phyloP scores from a whole-genome alignment of 2,797 vertebrate genomes.

The Falco berigora region DNA sequence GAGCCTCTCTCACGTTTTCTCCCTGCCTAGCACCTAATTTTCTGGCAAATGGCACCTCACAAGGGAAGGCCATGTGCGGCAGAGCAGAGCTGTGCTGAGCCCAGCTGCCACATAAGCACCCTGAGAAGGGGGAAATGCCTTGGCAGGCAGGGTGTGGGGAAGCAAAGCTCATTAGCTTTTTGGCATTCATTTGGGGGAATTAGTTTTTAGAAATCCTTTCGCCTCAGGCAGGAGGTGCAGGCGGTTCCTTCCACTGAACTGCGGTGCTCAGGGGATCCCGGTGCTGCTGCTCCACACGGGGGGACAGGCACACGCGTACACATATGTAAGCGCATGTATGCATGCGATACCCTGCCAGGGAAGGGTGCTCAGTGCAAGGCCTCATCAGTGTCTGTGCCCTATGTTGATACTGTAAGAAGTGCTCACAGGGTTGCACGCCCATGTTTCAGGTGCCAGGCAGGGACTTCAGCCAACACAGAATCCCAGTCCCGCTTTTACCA shows the following conservation, averaged over 20 bases:
- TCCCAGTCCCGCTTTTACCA: neutral
- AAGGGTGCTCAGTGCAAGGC: neutral
- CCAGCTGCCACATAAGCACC: neutral
- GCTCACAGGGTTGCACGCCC: neutral
- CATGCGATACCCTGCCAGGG: fast-evolving
- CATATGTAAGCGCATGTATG: fast-evolving
- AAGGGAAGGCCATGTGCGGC: neutral
- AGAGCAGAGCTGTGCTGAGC: neutral
- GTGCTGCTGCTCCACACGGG: fast-evolving
- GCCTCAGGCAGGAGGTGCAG: neutral
- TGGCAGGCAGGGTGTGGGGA: neutral
- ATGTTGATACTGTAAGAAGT: neutral
- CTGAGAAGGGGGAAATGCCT: neutral
- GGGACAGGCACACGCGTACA: neutral
- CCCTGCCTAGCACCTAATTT: neutral
- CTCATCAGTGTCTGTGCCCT: fast-evolving
- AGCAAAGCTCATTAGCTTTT: conserved; percentile 41
- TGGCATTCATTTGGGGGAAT: neutral
- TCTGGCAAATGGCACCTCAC: neutral
- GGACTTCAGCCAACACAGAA: neutral
- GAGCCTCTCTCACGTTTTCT: neutral
- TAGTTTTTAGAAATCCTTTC: neutral
- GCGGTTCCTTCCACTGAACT: neutral
- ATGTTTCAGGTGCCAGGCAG: neutral
- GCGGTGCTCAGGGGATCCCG: neutral